Percentiles rank a stretch among this genome's conserved stretches.
Conservation (phyloP, 1,140 invertebrate species). For the Heliconius himera region DNA sequence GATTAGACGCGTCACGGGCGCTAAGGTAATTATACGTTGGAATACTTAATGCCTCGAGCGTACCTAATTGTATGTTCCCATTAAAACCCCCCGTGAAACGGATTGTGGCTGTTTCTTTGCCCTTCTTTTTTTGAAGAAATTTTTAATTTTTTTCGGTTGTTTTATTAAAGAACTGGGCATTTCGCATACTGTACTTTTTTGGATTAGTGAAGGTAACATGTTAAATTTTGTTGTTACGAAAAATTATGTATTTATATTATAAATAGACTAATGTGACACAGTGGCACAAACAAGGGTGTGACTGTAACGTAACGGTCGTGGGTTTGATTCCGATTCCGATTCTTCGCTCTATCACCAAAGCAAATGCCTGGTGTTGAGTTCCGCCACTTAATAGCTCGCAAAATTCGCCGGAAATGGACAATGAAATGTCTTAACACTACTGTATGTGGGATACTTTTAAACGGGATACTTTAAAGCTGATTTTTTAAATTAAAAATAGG, state of each 20-base stretch:
- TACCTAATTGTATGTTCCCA: slow-evolving; percentile 46
- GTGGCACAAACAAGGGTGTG: too few species aligned
- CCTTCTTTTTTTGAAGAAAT: slow-evolving; percentile 3
- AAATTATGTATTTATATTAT: background rate
- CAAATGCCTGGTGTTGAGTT: too few species aligned
- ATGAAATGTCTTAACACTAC: too few species aligned
- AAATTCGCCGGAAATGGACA: too few species aligned
- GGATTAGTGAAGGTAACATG: background rate
- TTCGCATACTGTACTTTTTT: background rate
- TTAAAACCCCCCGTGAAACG: slow-evolving; percentile 27
- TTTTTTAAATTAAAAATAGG: too few species aligned
- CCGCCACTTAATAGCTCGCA: too few species aligned
- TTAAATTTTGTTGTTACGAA: background rate
- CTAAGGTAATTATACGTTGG: slow-evolving; percentile 62
- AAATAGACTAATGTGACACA: too few species aligned
- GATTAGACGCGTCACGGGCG: slow-evolving; percentile 65
- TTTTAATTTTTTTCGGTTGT: slow-evolving; percentile 7
- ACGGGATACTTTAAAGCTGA: too few species aligned
- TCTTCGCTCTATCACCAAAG: too few species aligned
- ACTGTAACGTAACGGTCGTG: too few species aligned
- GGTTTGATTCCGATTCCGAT: too few species aligned
- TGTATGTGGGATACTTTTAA: too few species aligned
- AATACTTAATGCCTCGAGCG: slow-evolving; percentile 60
- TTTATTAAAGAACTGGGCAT: background rate
- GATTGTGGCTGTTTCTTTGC: background rate